phyloP scores from a whole-genome alignment of 1,140 invertebrate species.

The Acyrthosiphon pisum region DNA sequence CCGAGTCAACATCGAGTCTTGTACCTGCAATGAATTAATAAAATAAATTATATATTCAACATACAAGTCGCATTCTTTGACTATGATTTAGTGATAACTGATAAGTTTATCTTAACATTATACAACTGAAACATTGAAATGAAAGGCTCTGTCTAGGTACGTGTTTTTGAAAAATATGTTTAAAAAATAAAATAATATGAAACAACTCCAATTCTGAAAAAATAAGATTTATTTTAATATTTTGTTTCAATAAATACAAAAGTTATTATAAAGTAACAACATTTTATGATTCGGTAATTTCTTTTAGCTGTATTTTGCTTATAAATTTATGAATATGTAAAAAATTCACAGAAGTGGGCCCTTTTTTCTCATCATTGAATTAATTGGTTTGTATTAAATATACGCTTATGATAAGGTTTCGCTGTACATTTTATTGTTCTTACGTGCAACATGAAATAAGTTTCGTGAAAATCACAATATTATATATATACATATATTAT shows the following conservation, averaged over 20 bases:
- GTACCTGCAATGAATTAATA: background rate
- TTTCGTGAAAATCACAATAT: background rate
- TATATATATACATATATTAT: background rate
- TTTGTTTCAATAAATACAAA: background rate
- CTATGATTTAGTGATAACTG: background rate
- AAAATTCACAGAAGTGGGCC: background rate
- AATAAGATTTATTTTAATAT: no score
- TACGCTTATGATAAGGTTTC: background rate
- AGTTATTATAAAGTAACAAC: background rate
- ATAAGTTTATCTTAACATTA: background rate
- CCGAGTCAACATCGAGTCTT: no score
- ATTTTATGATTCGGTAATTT: no score
- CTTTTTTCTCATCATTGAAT: background rate
- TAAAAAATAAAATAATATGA: background rate
- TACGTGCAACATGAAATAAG: background rate
- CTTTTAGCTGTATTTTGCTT: no score
- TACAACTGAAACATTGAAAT: background rate
- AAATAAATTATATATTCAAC: no score
- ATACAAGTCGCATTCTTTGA: no score
- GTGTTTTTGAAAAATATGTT: background rate
- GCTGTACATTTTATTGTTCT: background rate
- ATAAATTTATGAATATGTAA: background rate
- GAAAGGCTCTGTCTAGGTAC: background rate
- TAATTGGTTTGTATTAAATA: background rate
- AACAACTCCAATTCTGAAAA: no score